Evolutionary conservation across 2,113 vertebrate genomes (phyloP).

Genomic region (Helogale parvula): DNA sequence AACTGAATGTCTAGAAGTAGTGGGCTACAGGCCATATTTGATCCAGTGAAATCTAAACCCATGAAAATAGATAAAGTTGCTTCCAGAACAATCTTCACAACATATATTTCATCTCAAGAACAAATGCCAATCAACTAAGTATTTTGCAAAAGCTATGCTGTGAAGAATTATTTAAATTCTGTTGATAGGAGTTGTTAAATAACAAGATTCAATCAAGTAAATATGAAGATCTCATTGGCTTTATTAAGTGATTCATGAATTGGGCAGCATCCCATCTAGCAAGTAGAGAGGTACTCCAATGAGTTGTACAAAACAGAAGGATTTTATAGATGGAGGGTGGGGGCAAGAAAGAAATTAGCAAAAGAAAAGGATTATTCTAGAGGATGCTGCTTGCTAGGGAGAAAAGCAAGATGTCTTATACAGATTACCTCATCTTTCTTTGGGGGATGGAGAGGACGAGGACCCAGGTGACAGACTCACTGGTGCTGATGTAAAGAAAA

Average conservation of each 20-base stretch:
- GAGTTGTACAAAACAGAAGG: neutral
- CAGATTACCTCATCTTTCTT: neutral
- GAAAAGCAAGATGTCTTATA: neutral
- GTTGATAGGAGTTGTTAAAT: neutral
- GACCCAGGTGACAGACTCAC: neutral
- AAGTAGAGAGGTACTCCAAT: neutral
- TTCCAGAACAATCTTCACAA: conserved; percentile 4
- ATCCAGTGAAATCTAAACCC: neutral
- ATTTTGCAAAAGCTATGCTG: neutral
- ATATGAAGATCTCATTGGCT: neutral
- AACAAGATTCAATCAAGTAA: neutral
- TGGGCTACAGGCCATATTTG: neutral
- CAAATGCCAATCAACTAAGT: neutral
- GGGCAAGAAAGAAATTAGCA: neutral
- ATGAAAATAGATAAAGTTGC: neutral
- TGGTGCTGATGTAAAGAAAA: neutral
- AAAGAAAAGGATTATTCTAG: neutral
- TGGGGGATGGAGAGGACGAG: neutral
- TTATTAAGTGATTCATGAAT: neutral
- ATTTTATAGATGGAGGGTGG: neutral
- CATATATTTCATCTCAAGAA: neutral
- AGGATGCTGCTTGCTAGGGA: neutral
- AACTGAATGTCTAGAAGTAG: neutral
- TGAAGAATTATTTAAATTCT: conserved; percentile 39
- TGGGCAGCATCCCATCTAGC: neutral